phyloP scores from a whole-genome alignment of 2,888 invertebrate species.

The Callyntrura guangdongensis region DNA sequence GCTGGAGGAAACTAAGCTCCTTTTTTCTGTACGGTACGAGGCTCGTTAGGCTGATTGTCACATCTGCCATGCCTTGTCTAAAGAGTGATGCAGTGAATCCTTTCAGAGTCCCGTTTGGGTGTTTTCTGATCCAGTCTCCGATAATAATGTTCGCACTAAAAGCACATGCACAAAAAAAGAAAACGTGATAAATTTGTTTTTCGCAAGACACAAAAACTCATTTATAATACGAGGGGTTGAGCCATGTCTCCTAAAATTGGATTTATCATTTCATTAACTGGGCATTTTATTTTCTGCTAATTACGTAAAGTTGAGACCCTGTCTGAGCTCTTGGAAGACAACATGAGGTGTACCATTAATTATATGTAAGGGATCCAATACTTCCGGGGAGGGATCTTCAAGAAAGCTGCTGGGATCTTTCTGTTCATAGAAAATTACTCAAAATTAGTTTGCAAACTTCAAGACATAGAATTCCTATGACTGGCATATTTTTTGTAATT shows the following conservation, averaged over 20 bases:
- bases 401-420: constrained; percentile 66
- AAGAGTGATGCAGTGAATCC: constrained; percentile 61
- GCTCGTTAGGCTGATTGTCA: constrained; percentile 62
- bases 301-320: constrained; percentile 65
- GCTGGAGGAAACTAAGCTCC: constrained; percentile 74
- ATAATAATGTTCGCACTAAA: constrained; percentile 12
- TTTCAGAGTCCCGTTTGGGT: constrained; percentile 55
- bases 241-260: no score
- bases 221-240: no score
- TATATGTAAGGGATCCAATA: constrained; percentile 53
- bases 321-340: constrained; percentile 52
- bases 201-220: no score
- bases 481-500: neutral
- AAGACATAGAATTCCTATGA: neutral
- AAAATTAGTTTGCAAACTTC: neutral
- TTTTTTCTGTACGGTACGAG: constrained; percentile 54
- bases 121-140: constrained; percentile 62
- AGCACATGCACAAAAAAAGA: no score
- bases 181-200: no score
- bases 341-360: constrained; percentile 51
- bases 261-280: neutral
- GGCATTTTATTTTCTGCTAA: neutral
- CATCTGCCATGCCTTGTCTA: constrained; percentile 52
- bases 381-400: neutral
- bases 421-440: neutral